phyloP scores from a whole-genome alignment of 2,797 vertebrate genomes.

The Gymnoscopelus braueri region DNA sequence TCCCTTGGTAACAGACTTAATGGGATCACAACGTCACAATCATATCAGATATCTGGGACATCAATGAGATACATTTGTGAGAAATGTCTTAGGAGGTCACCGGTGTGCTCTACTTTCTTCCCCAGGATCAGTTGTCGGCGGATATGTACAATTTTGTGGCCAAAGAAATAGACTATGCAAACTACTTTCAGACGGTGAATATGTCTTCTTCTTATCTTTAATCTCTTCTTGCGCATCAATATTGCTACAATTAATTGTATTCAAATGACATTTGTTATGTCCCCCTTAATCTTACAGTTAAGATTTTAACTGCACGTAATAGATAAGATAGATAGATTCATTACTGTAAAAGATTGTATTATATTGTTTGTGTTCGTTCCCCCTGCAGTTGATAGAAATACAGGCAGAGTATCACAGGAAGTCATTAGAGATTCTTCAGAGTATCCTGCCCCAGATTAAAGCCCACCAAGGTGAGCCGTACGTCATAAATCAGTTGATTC shows the following conservation, averaged over 20 bases:
- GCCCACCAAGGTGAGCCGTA: constrained; percentile 94
- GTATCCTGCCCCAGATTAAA: constrained; percentile 94
- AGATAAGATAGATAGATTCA: background rate
- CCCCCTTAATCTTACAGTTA: background rate
- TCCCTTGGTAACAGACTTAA: constrained; percentile 33
- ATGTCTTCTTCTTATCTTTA: background rate
- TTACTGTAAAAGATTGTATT: background rate
- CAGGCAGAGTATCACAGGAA: constrained; percentile 96
- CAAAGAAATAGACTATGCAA: constrained; percentile 99
- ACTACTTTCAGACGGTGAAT: constrained; percentile 95
- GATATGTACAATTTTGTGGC: constrained; percentile 99
- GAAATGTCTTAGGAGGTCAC: background rate
- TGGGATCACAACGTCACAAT: constrained; percentile 12
- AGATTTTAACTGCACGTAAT: background rate
- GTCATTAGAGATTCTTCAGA: constrained; percentile 91
- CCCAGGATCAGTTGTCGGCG: constrained; percentile 96
- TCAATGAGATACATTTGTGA: constrained; percentile 7
- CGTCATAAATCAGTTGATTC: constrained; percentile 2
- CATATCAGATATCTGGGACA: constrained; percentile 4
- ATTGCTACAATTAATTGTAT: background rate
- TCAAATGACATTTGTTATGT: background rate
- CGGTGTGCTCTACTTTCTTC: constrained; percentile 36
- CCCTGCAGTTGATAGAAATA: constrained; percentile 91
- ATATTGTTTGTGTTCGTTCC: constrained; percentile 13
- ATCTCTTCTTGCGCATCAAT: background rate